Evolutionary conservation across 2,888 invertebrate genomes (phyloP).

Genomic region (Lissonota sp.): DNA sequence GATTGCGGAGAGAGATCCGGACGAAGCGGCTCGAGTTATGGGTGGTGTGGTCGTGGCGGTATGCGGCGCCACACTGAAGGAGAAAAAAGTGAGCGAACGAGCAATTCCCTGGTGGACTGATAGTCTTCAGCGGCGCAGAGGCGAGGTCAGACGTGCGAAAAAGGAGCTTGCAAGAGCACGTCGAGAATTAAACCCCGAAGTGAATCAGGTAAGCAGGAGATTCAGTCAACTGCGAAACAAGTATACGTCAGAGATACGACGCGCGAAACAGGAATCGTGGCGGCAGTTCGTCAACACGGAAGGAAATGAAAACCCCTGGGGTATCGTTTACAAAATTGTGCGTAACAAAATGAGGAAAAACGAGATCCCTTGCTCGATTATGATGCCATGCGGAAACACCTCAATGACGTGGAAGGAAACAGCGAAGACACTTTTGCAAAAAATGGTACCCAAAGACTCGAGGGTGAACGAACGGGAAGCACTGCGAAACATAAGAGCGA

Average conservation of each 20-base stretch:
- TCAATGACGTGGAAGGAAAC: conserved; percentile 56
- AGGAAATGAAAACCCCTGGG: conserved; percentile 36
- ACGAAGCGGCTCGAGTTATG: too few species aligned
- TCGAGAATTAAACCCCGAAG: too few species aligned
- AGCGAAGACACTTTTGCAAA: conserved; percentile 25
- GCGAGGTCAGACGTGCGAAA: too few species aligned
- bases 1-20: too few species aligned
- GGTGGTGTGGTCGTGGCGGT: too few species aligned
- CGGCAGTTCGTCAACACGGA: conserved; percentile 17
- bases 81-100: too few species aligned
- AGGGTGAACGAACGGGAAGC: conserved; percentile 7
- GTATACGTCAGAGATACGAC: conserved; percentile 8
- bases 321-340: conserved; percentile 32
- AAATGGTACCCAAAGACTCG: conserved; percentile 54
- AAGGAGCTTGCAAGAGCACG: too few species aligned
- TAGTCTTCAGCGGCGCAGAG: too few species aligned
- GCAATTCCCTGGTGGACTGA: too few species aligned
- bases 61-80: too few species aligned
- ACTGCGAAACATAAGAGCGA: conserved; percentile 25
- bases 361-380: background rate
- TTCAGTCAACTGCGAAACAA: conserved; percentile 32
- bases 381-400: conserved; percentile 4
- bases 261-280: conserved; percentile 30
- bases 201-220: too few species aligned
- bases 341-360: background rate